phyloP scores from a whole-genome alignment of 2,888 invertebrate species.

The Mesorhabditis sp. region DNA sequence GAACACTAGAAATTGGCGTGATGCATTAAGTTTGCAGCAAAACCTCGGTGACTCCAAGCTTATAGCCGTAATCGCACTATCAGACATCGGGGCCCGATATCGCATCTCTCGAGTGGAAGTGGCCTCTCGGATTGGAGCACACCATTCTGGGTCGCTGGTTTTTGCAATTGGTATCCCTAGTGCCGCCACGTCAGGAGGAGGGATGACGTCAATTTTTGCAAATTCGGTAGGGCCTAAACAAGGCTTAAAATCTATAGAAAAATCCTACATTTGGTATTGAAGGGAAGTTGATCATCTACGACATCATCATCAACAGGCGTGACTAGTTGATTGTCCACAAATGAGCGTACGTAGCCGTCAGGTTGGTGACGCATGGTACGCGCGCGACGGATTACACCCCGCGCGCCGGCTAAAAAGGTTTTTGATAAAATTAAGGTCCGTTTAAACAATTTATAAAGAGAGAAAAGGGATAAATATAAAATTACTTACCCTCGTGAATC shows the following conservation, averaged over 20 bases:
- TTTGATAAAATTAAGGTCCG: neutral
- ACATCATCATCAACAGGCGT: conserved; percentile 37
- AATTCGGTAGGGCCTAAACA: conserved; percentile 38
- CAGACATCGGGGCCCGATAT: neutral
- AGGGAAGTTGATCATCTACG: conserved; percentile 39
- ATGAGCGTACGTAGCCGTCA: conserved; percentile 41
- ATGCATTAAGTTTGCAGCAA: neutral
- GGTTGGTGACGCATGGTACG: conserved; percentile 44
- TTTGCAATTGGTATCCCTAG: conserved; percentile 24
- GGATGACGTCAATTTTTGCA: conserved; percentile 32
- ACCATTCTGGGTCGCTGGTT: conserved; percentile 34
- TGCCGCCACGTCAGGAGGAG: conserved; percentile 23
- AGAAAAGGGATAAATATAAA: neutral
- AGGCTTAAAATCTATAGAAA: neutral
- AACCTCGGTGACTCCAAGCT: neutral
- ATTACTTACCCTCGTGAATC: neutral
- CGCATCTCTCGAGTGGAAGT: neutral
- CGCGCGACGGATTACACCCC: conserved; percentile 31
- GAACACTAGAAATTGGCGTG: neutral
- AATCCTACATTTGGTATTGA: conserved; percentile 36
- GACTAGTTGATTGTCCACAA: conserved; percentile 44
- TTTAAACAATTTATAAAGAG: neutral
- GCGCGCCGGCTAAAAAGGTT: neutral
- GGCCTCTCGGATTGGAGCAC: conserved; percentile 23
- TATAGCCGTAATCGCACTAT: neutral